Percentiles rank a stretch among this genome's conserved stretches.
These are phyloP conservation scores for Athalia cordata DNA, from an alignment of 2,888 invertebrate genomes.

Conservation along the genomic window DNA sequence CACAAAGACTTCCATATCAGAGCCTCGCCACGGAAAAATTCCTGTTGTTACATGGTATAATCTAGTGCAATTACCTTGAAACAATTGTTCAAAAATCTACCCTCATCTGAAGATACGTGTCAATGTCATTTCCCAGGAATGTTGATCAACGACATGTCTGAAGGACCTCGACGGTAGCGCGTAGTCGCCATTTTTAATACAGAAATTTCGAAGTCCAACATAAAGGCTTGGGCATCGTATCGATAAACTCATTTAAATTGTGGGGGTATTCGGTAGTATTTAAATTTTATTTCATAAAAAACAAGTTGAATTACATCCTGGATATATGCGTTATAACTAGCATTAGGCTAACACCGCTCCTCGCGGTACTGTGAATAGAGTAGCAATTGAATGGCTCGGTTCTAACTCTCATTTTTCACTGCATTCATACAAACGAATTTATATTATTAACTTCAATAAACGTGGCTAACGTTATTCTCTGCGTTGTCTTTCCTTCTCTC, in stretches of 20 bases:
- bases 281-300: slow-evolving; percentile 43
- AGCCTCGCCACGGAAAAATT: neutral
- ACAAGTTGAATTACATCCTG: slow-evolving; percentile 64
- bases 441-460: slow-evolving; percentile 46
- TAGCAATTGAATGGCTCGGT: slow-evolving; percentile 66
- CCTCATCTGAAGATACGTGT: slow-evolving; percentile 54
- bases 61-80: slow-evolving; percentile 52
- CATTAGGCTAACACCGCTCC: slow-evolving; percentile 61
- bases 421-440: slow-evolving; percentile 62
- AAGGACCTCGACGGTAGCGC: slow-evolving; percentile 37
- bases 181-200: slow-evolving; percentile 57
- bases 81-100: slow-evolving; percentile 55
- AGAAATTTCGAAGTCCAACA: slow-evolving; percentile 42
- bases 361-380: slow-evolving; percentile 44
- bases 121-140: slow-evolving; percentile 54
- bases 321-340: slow-evolving; percentile 60
- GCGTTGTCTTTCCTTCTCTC: slow-evolving; percentile 72
- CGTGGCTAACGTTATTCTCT: slow-evolving; percentile 60
- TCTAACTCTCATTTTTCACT: slow-evolving; percentile 57
- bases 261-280: slow-evolving; percentile 5
- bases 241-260: neutral
- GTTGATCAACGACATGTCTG: slow-evolving; percentile 39
- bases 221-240: slow-evolving; percentile 36
- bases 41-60: slow-evolving; percentile 34
- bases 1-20: neutral